Evolutionary conservation across 2,113 vertebrate genomes (phyloP).

Genomic region (Thinocorus orbignyianus): DNA sequence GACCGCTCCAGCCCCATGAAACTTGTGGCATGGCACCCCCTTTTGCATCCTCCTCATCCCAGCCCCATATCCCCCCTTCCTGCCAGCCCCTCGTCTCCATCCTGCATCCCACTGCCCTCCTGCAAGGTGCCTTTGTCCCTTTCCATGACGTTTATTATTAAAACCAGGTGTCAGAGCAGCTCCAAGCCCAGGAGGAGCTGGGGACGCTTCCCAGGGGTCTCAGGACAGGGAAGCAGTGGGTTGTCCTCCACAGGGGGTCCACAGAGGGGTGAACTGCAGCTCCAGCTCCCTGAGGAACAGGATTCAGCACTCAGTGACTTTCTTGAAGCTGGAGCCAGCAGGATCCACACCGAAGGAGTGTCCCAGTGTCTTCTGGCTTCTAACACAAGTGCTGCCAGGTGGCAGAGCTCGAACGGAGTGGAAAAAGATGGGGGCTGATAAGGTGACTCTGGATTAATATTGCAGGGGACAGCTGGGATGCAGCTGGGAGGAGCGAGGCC

Average conservation of each 20-base stretch:
- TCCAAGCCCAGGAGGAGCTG: not conserved
- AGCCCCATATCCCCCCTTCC: not conserved
- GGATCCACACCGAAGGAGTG: fast-evolving
- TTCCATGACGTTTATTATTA: conserved; percentile 38
- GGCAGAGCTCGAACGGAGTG: not conserved
- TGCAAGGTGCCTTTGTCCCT: conserved; percentile 64
- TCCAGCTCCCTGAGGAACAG: not conserved
- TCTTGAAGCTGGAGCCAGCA: fast-evolving
- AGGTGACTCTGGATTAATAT: conserved; percentile 4
- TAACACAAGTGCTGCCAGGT: not conserved
- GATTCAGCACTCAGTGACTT: not conserved
- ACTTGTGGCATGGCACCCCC: not conserved
- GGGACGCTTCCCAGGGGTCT: not conserved
- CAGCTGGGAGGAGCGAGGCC: fast-evolving
- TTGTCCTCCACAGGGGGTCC: fast-evolving
- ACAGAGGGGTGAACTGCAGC: not conserved
- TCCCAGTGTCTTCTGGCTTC: not conserved
- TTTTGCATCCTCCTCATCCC: not conserved
- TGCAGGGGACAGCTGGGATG: not conserved
- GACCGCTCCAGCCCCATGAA: not conserved
- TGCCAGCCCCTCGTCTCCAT: not conserved
- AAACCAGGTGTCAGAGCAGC: conserved; percentile 66
- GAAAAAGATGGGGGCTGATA: not conserved
- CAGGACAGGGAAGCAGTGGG: fast-evolving
- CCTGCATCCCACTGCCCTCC: not conserved